phyloP scores from a whole-genome alignment of 2,797 vertebrate species.

The Capromys pilorides region DNA sequence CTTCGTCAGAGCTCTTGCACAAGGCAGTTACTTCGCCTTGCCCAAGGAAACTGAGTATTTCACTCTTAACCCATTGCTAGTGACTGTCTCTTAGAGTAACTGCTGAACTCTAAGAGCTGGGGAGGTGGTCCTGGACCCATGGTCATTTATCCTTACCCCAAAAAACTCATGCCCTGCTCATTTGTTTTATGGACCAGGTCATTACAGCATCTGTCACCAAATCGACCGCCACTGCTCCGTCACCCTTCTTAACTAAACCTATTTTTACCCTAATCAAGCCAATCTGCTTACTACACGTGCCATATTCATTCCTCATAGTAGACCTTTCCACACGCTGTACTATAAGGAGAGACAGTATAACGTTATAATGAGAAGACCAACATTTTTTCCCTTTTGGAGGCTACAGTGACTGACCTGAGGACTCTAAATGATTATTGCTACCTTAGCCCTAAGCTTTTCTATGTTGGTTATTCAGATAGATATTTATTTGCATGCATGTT shows the following conservation, averaged over 20 bases:
- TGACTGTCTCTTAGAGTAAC: slow-evolving; percentile 57
- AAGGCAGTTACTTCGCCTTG: slow-evolving; percentile 29
- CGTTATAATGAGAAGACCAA: slow-evolving; percentile 36
- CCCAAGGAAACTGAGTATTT: slow-evolving; percentile 36
- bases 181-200: slow-evolving; percentile 56
- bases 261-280: slow-evolving; percentile 59
- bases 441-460: slow-evolving; percentile 61
- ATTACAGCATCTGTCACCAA: slow-evolving; percentile 41
- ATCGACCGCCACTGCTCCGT: background rate
- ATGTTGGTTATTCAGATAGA: slow-evolving; percentile 53
- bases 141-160: background rate
- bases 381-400: slow-evolving; percentile 27
- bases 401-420: slow-evolving; percentile 20
- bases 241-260: slow-evolving; percentile 51
- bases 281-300: slow-evolving; percentile 53
- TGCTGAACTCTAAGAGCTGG: slow-evolving; percentile 5
- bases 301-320: slow-evolving; percentile 38
- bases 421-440: slow-evolving; percentile 49
- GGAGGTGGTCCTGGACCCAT: no score
- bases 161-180: slow-evolving; percentile 29
- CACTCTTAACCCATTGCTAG: slow-evolving; percentile 3
- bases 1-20: slow-evolving; percentile 14
- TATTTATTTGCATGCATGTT: slow-evolving; percentile 75
- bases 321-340: slow-evolving; percentile 42
- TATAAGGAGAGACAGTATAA: slow-evolving; percentile 11